Evolutionary conservation across 2,888 invertebrate genomes (phyloP).

Genomic region (Cyclophora punctaria): DNA sequence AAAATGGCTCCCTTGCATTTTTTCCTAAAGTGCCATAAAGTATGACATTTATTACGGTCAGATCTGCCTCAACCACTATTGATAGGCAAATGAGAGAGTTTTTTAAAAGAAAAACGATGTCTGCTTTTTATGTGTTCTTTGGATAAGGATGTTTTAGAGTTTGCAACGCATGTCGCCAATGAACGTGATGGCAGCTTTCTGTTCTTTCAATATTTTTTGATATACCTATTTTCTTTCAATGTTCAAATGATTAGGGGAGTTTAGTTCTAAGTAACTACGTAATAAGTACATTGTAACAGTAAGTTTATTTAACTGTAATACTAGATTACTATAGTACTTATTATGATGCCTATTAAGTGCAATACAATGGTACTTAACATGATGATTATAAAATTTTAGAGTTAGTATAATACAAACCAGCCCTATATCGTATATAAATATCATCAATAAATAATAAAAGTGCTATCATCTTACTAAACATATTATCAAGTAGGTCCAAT

Average conservation of each 20-base stretch:
- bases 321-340: too few relatives aligned
- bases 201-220: conserved; percentile 9
- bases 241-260: too few relatives aligned
- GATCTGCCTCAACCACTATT: conserved; percentile 74
- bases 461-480: background rate
- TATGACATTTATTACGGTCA: conserved; percentile 76
- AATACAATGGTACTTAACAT: too few relatives aligned
- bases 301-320: too few relatives aligned
- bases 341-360: too few relatives aligned
- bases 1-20: conserved; percentile 75
- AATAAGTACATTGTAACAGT: too few relatives aligned
- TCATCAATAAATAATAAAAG: background rate
- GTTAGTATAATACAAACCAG: background rate
- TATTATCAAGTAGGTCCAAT: background rate
- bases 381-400: background rate
- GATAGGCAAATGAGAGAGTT: conserved; percentile 76
- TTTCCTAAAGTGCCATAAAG: conserved; percentile 71
- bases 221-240: too few relatives aligned
- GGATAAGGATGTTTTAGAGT: conserved; percentile 64
- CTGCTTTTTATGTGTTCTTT: conserved; percentile 73
- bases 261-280: too few relatives aligned
- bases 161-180: conserved; percentile 48
- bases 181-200: conserved; percentile 43
- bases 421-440: background rate
- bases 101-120: conserved; percentile 76